Base-by-base conservation (phyloP, 1,140 invertebrate genomes). In the Zaprionus taronus region DNA sequence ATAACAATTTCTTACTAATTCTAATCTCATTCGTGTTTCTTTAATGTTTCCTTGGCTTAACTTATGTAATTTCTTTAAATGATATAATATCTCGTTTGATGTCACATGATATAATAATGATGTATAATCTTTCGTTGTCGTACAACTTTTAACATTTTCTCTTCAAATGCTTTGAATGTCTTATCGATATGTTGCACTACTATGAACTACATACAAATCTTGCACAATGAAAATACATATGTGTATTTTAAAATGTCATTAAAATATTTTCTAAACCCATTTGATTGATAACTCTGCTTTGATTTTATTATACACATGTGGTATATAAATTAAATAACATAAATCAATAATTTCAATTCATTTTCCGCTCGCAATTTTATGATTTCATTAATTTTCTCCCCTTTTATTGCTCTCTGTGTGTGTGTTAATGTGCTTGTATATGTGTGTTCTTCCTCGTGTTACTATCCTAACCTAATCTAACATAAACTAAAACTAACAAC, bases 391-490 rank as follows among this genome's bases (percentile, higher is more conserved):
- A 24, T 47, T 67, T 72, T 56, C 26, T 62, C 7, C 70, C 36
- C n/a, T 56, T 11, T 61, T 61, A 36, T 77, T 34, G 31, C 34
- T 58, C 38, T 75, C 28, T 84, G 60, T 70, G 51, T 76, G 56
- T 72, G 64, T 34, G 31, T 5, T 24, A 71, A 72, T 89, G 77
- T 74, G 72, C 85, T 83, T 86, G 63, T 77, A 53, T 82, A 49
- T 91, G 78, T 91, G 78, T 91, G 83, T 83, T 72, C 34, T 67
- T 67, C 58, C 66, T 73, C 73, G 57, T 80, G 64, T 67, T 76
- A 73, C 64, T 79, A 89, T 83, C 80, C 84, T 78, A 11, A 34
- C 31, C 31, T 34, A 34, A 75, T 47, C 64, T 70, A 73, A 65
- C 68, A 84, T 75, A 80, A 83, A 81, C 68, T 36, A 65, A 80